A percentile compares a stretch with the other conserved stretches of the same genome.
These are phyloP conservation scores for Thereva nobilitata DNA, from an alignment of 2,888 invertebrate genomes.

Conservation along the genomic window DNA sequence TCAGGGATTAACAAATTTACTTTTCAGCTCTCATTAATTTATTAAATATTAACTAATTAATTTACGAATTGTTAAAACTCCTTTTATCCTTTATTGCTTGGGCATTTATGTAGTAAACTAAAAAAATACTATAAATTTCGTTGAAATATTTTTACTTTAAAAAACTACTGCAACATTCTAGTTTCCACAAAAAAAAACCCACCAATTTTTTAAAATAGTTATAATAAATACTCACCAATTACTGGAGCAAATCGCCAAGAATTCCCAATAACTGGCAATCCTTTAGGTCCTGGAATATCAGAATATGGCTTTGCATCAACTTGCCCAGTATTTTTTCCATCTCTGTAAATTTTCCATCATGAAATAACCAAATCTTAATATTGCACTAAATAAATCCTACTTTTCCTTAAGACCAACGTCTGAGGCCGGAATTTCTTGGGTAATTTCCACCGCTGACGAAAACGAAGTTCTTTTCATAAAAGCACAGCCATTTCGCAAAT, in stretches of 20 bases:
- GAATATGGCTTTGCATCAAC: conserved; percentile 61
- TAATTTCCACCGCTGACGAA: conserved; percentile 47
- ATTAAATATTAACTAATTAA: no score
- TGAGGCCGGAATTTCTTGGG: conserved; percentile 26
- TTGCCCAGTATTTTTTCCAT: conserved; percentile 20
- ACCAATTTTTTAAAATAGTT: background rate
- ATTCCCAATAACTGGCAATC: conserved; percentile 75
- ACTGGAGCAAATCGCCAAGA: conserved; percentile 78
- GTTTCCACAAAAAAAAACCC: background rate
- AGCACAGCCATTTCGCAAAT: conserved; percentile 49
- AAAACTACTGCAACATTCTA: background rate
- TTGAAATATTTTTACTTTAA: background rate
- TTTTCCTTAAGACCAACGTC: conserved; percentile 9
- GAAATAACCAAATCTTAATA: background rate
- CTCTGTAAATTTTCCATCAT: conserved; percentile 12
- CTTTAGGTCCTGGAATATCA: conserved; percentile 75
- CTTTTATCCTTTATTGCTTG: no score
- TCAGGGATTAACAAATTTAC: no score
- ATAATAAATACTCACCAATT: conserved; percentile 60
- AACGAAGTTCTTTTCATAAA: conserved; percentile 52
- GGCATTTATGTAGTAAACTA: background rate
- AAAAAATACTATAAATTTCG: background rate
- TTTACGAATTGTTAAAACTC: no score
- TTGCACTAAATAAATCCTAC: background rate
- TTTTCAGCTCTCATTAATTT: no score